Evolutionary conservation across 2,113 vertebrate species (phyloP).

Genomic region (Dolichallabes microphthalmus): DNA sequence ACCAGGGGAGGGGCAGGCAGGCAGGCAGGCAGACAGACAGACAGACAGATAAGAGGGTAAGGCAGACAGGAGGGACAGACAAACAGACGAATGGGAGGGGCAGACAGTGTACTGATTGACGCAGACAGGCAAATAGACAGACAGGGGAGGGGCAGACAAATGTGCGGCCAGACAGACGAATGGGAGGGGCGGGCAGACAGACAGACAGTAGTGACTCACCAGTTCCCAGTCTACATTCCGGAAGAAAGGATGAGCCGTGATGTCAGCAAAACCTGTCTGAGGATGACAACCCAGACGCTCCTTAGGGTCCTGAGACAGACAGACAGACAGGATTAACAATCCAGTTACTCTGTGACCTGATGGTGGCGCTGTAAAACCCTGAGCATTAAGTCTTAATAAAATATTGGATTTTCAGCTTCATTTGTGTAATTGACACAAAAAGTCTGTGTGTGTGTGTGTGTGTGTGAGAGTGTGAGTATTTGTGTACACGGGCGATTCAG

Average conservation of each 20-base stretch:
- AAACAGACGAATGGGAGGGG: not conserved
- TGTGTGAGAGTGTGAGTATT: slow-evolving; percentile 38
- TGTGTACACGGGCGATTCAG: slow-evolving; percentile 1
- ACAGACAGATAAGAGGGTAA: not conserved
- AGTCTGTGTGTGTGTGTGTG: slow-evolving; percentile 29
- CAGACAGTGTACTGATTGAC: not conserved
- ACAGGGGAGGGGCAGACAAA: not conserved
- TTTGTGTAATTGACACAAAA: too few relatives aligned
- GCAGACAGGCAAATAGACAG: not conserved
- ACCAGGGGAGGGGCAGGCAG: too few relatives aligned
- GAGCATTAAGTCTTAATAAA: not conserved
- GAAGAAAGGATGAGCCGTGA: slow-evolving; percentile 95
- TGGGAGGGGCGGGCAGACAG: not conserved
- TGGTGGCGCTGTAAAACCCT: not conserved
- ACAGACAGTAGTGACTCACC: slow-evolving; percentile 73
- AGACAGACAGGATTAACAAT: not conserved
- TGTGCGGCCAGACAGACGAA: not conserved
- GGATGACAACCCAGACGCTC: slow-evolving; percentile 97
- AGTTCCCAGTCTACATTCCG: slow-evolving; percentile 97
- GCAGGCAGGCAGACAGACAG: not conserved
- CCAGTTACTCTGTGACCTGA: too few relatives aligned
- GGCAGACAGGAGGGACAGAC: too few relatives aligned
- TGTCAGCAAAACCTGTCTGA: slow-evolving; percentile 97
- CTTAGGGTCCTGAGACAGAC: slow-evolving; percentile 83
- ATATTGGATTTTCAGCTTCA: not conserved